Evolutionary conservation across 2,888 invertebrate species (phyloP).

Genomic region (Ceraclea dissimilis): DNA sequence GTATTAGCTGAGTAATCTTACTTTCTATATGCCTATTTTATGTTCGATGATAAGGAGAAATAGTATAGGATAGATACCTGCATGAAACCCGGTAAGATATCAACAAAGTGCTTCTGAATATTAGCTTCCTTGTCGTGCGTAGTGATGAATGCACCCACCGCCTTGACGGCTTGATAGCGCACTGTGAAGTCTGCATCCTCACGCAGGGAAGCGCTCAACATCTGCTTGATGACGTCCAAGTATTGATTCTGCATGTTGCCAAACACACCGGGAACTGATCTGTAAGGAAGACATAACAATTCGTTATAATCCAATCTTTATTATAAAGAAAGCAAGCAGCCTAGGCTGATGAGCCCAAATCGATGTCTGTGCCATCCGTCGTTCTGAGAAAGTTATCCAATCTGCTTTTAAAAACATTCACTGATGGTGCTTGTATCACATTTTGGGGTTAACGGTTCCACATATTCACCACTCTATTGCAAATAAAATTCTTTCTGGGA

Average conservation of each 20-base stretch:
- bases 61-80: no score
- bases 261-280: constrained; percentile 92
- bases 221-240: constrained; percentile 88
- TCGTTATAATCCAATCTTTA: not conserved
- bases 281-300: constrained; percentile 36
- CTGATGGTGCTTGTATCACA: not conserved
- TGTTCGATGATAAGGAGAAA: no score
- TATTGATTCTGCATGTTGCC: constrained; percentile 91
- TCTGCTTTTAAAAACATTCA: no score
- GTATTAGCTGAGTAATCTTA: no score
- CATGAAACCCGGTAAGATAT: constrained; percentile 72
- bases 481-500: no score
- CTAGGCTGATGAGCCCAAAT: no score
- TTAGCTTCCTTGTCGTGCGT: constrained; percentile 90
- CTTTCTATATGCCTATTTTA: no score
- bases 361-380: no score
- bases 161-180: constrained; percentile 74
- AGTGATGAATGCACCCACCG: constrained; percentile 80
- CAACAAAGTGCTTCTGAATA: constrained; percentile 81
- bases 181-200: constrained; percentile 67
- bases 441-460: no score
- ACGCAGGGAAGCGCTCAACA: constrained; percentile 77
- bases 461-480: no score
- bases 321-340: no score
- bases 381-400: no score